Conservation (phyloP, 2,113 vertebrate genomes). For the Phaethornis superciliosus region DNA sequence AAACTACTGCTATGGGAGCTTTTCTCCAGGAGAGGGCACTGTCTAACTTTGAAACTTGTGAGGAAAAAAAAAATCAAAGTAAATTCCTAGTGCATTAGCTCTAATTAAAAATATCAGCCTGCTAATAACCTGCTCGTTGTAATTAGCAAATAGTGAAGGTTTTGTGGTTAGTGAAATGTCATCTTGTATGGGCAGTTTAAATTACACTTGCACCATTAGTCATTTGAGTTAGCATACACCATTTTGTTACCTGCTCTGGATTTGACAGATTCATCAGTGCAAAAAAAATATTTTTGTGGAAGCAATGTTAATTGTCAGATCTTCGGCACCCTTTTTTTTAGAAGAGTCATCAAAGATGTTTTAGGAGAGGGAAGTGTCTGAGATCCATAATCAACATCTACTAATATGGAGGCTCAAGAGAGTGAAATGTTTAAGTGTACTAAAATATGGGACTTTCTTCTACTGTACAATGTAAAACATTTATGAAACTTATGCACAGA, state of each 20-base stretch:
- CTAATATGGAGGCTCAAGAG: background rate
- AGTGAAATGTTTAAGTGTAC: background rate
- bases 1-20: background rate
- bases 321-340: background rate
- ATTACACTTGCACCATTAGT: background rate
- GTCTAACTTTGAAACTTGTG: slow-evolving; percentile 3
- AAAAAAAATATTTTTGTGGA: background rate
- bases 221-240: background rate
- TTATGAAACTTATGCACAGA: background rate
- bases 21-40: slow-evolving; percentile 65
- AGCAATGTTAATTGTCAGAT: background rate
- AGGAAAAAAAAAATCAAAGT: background rate
- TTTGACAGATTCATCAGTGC: background rate
- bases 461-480: background rate
- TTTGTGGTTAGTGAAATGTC: slow-evolving; percentile 37
- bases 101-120: slow-evolving; percentile 43
- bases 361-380: background rate
- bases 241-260: background rate
- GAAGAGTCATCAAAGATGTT: background rate
- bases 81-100: background rate
- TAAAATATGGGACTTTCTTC: background rate
- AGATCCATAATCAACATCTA: background rate
- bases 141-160: slow-evolving; percentile 33
- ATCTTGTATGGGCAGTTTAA: slow-evolving; percentile 3
- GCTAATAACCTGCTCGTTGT: slow-evolving; percentile 8